Conservation (phyloP, 2,113 vertebrate genomes). For the Lipophrys pholis region DNA sequence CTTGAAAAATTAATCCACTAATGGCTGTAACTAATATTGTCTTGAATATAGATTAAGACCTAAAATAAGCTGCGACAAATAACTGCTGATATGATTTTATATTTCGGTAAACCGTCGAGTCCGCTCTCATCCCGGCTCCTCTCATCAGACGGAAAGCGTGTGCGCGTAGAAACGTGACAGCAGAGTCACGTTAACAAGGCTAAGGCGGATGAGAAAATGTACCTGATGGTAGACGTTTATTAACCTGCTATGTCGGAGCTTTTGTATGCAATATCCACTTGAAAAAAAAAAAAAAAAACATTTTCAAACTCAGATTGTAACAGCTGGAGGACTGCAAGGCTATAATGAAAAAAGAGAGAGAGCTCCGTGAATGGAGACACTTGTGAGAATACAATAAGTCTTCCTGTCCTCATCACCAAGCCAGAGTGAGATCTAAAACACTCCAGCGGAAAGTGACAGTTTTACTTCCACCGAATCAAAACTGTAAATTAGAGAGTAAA, state of each 20-base stretch:
- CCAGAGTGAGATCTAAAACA: too few species aligned
- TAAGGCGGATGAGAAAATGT: conserved; percentile 4
- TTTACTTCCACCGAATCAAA: too few species aligned
- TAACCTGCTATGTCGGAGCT: neutral
- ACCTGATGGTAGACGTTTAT: neutral
- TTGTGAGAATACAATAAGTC: too few species aligned
- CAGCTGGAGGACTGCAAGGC: too few species aligned
- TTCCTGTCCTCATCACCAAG: too few species aligned
- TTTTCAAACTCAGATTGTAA: neutral
- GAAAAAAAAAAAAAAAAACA: conserved; percentile 8
- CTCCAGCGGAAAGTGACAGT: too few species aligned
- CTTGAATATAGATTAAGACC: neutral
- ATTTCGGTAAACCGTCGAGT: conserved; percentile 32
- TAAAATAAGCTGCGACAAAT: conserved; percentile 16
- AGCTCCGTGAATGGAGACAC: too few species aligned
- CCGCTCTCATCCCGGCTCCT: conserved; percentile 18
- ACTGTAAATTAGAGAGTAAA: too few species aligned
- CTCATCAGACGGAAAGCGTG: neutral
- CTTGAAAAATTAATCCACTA: conserved; percentile 9
- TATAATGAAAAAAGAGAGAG: too few species aligned
- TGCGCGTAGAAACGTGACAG: neutral
- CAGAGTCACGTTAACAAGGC: conserved; percentile 10
- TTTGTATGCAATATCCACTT: too few species aligned
- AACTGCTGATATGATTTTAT: conserved; percentile 27
- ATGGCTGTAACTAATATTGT: conserved; percentile 8